phyloP scores from a whole-genome alignment of 2,888 invertebrate species.

The Disparrhopalites patrizii region DNA sequence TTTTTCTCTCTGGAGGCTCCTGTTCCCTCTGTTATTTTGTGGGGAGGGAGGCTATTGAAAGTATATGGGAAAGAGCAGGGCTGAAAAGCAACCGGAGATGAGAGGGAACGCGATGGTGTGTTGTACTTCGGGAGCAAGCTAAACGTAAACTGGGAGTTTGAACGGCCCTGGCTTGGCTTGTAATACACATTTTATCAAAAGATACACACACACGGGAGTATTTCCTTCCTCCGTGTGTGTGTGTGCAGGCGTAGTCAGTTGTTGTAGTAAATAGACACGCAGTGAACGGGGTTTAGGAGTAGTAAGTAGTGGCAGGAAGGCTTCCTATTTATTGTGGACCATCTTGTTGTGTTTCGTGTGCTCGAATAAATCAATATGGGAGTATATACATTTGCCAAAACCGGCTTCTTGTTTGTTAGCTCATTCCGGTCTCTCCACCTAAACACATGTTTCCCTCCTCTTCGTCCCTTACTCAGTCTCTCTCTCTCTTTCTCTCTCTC shows the following conservation, averaged over 20 bases:
- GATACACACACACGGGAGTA: slow-evolving; percentile 22
- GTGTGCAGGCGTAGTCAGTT: slow-evolving; percentile 15
- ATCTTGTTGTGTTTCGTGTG: slow-evolving; percentile 20
- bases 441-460: no score
- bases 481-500: no score
- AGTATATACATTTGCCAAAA: slow-evolving; percentile 6
- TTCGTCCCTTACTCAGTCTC: slow-evolving; percentile 4
- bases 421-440: no score
- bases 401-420: slow-evolving; percentile 5
- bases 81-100: no score
- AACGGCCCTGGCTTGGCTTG: slow-evolving; percentile 26
- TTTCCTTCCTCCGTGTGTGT: slow-evolving; percentile 26
- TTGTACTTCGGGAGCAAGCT: slow-evolving; percentile 48
- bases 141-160: slow-evolving; percentile 46
- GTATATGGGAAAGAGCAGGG: no score
- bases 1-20: no score
- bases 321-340: slow-evolving; percentile 23
- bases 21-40: neutral
- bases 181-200: slow-evolving; percentile 28
- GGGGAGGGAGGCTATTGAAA: neutral
- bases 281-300: neutral
- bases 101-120: slow-evolving; percentile 37
- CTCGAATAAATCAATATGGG: slow-evolving; percentile 30
- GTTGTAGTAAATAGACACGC: neutral
- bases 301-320: no score